Conservation (phyloP, 2,888 invertebrate species). For the Himalopsyche japonica region DNA sequence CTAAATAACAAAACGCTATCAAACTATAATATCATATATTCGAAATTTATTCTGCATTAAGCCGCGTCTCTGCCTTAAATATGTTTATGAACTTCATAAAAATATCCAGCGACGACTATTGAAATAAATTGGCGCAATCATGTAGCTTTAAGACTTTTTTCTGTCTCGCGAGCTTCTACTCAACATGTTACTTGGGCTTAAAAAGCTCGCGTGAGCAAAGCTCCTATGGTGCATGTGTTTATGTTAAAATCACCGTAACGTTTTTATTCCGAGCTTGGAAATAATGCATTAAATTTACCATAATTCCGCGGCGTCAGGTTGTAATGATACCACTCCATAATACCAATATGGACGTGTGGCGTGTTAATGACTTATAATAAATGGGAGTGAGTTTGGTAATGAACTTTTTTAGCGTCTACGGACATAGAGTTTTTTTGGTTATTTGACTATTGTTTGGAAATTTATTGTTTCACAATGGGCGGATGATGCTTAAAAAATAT, state of each 20-base stretch:
- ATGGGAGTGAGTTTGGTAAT: neutral
- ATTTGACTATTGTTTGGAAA: no score
- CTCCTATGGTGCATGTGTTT: neutral
- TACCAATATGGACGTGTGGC: neutral
- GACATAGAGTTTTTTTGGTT: no score
- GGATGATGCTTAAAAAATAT: no score
- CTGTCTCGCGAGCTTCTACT: neutral
- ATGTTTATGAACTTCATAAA: neutral
- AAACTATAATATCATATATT: no score
- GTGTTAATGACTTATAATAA: neutral
- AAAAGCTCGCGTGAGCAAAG: neutral
- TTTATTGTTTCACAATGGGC: no score
- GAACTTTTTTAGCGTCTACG: neutral
- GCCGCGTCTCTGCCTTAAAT: neutral
- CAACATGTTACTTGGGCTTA: neutral
- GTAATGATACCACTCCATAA: neutral
- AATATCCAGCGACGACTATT: neutral
- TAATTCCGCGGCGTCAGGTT: neutral
- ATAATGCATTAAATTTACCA: neutral
- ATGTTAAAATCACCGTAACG: conserved; percentile 1
- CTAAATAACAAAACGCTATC: no score
- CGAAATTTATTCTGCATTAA: no score
- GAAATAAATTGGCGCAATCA: conserved; percentile 2
- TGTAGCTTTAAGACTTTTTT: neutral
- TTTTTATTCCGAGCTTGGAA: neutral